Conservation (phyloP, 2,797 vertebrate species). For the Ctenopoma kingsleyae region DNA sequence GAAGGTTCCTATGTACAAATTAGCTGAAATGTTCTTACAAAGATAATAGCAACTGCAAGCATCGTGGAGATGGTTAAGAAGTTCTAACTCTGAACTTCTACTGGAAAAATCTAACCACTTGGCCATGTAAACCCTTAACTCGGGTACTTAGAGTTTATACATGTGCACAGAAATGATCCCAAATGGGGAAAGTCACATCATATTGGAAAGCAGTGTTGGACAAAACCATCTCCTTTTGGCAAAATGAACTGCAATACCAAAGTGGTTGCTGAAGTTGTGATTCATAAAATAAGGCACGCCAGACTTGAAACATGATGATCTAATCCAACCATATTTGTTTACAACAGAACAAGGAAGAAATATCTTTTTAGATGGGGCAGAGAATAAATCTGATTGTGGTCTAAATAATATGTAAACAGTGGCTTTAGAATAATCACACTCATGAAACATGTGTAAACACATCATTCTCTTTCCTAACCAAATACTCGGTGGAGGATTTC, state of each 20-base stretch:
- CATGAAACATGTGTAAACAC: constrained; percentile 48
- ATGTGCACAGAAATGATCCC: constrained; percentile 27
- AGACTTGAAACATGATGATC: constrained; percentile 13
- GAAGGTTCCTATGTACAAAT: constrained; percentile 35
- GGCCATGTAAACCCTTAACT: background rate
- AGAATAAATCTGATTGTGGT: constrained; percentile 34
- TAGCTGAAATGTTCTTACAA: constrained; percentile 35
- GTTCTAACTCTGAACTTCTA: background rate
- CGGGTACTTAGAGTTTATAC: constrained; percentile 7
- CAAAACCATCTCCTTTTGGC: constrained; percentile 10
- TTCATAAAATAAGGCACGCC: constrained; percentile 29
- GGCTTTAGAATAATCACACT: constrained; percentile 34
- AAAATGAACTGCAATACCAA: constrained; percentile 28
- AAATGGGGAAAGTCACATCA: constrained; percentile 10
- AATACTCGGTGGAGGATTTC: constrained; percentile 22
- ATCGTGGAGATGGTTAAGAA: background rate
- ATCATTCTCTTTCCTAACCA: constrained; percentile 24
- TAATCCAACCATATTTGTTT: constrained; percentile 22
- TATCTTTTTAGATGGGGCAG: background rate
- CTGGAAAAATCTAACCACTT: constrained; percentile 11
- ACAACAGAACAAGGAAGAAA: constrained; percentile 12
- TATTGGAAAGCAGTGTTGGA: constrained; percentile 20
- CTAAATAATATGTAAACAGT: constrained; percentile 35
- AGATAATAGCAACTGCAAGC: constrained; percentile 36
- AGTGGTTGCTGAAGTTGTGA: constrained; percentile 38